These are phyloP conservation scores for Catharus bicknelli DNA, from an alignment of 2,113 vertebrate species.

Conservation along the genomic window DNA sequence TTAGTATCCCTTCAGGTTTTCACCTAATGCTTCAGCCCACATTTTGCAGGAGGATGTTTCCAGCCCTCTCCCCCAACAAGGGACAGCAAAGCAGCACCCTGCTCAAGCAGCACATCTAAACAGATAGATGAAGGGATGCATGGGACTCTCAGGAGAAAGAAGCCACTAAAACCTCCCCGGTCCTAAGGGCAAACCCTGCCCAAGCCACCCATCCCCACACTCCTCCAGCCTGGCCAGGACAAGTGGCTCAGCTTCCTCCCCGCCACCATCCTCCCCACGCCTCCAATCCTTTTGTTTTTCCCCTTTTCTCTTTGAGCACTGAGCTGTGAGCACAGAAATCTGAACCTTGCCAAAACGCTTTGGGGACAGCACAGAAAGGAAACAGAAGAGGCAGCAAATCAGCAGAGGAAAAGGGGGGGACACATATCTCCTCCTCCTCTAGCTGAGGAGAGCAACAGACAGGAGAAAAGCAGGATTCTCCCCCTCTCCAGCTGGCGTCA, in stretches of 20 bases:
- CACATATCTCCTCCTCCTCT: constrained; percentile 19
- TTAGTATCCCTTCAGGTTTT: not conserved
- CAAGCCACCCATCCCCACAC: not conserved
- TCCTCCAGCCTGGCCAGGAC: constrained; percentile 17
- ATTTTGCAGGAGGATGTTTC: not conserved
- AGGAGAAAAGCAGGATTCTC: constrained; percentile 71
- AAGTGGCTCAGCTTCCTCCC: constrained; percentile 8
- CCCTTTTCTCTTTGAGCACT: constrained; percentile 76
- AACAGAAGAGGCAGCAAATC: constrained; percentile 67
- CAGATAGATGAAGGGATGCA: not conserved
- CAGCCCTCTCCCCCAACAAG: not conserved
- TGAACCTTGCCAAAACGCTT: constrained; percentile 78
- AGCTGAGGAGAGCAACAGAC: constrained; percentile 62
- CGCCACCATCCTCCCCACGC: constrained; percentile 11
- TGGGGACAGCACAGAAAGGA: constrained; percentile 66
- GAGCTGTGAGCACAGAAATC: constrained; percentile 77
- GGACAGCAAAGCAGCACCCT: not conserved
- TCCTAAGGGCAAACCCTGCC: not conserved
- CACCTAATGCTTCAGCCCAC: not conserved
- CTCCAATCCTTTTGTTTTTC: constrained; percentile 67
- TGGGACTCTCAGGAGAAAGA: not conserved
- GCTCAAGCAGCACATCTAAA: not conserved
- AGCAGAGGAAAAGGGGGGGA: constrained; percentile 42
- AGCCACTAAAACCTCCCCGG: not conserved
- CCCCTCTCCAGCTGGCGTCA: constrained; percentile 72